These are phyloP conservation scores for Amazonetta brasiliensis DNA, from an alignment of 2,797 vertebrate species.

Conservation along the genomic window DNA sequence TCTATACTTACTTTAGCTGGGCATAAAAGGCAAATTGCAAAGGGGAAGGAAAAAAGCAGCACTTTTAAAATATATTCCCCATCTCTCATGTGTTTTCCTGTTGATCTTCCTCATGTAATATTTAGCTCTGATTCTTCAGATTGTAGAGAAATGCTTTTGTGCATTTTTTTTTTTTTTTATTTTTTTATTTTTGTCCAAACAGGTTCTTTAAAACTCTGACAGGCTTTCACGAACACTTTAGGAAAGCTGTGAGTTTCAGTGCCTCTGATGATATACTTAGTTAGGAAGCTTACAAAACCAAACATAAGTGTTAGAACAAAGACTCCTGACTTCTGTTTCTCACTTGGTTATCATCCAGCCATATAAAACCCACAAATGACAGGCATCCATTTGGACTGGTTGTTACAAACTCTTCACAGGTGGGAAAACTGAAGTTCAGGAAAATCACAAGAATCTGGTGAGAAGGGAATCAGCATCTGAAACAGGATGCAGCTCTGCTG, in stretches of 20 bases:
- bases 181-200: background rate
- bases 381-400: background rate
- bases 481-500: background rate
- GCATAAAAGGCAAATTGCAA: background rate
- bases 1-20: background rate
- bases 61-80: background rate
- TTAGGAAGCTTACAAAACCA: background rate
- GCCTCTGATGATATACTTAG: background rate
- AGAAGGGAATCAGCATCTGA: background rate
- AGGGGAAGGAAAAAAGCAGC: background rate
- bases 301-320: background rate
- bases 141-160: background rate
- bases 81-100: background rate
- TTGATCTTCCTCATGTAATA: background rate
- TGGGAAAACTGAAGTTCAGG: background rate
- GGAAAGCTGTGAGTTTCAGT: background rate
- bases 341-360: background rate
- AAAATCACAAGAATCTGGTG: background rate
- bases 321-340: background rate
- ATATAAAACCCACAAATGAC: background rate
- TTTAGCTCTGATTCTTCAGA: background rate
- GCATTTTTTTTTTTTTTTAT: background rate
- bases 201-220: background rate
- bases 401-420: background rate
- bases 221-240: background rate